Evolutionary conservation across 2,888 invertebrate genomes (phyloP).

Genomic region (Itoplectis maculator): DNA sequence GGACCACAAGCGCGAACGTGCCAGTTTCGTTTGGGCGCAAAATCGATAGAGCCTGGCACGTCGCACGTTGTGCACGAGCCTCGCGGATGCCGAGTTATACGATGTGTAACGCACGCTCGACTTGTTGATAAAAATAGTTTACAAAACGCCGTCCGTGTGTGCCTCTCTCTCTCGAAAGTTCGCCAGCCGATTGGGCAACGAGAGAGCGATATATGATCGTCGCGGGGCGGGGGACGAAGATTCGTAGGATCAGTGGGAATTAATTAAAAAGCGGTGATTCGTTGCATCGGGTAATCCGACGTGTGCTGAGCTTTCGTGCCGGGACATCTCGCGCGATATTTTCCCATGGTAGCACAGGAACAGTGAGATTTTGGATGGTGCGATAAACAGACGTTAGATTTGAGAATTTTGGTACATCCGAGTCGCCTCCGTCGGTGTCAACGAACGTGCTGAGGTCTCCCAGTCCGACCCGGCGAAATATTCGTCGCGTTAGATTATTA

Average conservation of each 20-base stretch:
- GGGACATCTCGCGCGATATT: not conserved
- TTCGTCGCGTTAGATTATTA: slow-evolving; percentile 41
- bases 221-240: not conserved
- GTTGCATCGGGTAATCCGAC: slow-evolving; percentile 36
- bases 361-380: too few relatives aligned
- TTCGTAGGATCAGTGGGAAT: not conserved
- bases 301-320: not conserved
- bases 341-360: too few relatives aligned
- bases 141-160: not conserved
- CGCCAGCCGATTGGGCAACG: not conserved
- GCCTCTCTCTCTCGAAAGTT: too few relatives aligned
- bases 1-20: slow-evolving; percentile 67
- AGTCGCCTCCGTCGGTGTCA: slow-evolving; percentile 19
- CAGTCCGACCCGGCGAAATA: slow-evolving; percentile 27
- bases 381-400: too few relatives aligned
- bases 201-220: too few relatives aligned
- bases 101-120: slow-evolving; percentile 29
- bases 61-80: slow-evolving; percentile 68
- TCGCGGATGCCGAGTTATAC: slow-evolving; percentile 27
- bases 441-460: slow-evolving; percentile 11
- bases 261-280: too few relatives aligned
- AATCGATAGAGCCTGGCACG: slow-evolving; percentile 76
- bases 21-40: slow-evolving; percentile 74
- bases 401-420: not conserved
- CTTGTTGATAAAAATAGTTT: slow-evolving; percentile 66